phyloP scores from a whole-genome alignment of 2,797 vertebrate genomes.

The Enteromius radiatus region DNA sequence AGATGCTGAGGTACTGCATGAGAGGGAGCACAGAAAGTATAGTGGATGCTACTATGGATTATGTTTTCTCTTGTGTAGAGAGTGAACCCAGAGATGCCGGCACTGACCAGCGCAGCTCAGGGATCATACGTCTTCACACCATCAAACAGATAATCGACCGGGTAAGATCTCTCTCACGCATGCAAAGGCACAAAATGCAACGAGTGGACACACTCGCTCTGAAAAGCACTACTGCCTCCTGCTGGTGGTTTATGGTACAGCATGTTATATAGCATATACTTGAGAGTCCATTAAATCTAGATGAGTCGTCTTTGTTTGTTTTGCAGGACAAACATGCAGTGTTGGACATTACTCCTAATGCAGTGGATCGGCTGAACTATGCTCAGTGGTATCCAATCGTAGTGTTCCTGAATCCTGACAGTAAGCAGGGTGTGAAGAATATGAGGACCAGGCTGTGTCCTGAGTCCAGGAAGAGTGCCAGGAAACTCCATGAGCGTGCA shows the following conservation, averaged over 20 bases:
- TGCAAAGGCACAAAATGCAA: background rate
- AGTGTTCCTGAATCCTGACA: conserved; percentile 96
- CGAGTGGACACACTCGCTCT: conserved; percentile 36
- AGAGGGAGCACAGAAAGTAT: conserved; percentile 35
- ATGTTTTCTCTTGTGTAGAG: conserved; percentile 74
- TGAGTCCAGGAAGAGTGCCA: conserved; percentile 94
- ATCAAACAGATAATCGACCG: conserved; percentile 98
- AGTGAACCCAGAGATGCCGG: conserved; percentile 97
- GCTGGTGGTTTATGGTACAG: conserved; percentile 53
- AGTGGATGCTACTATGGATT: background rate
- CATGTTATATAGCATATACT: background rate
- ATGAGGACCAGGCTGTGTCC: conserved; percentile 96
- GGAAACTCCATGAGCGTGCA: conserved; percentile 94
- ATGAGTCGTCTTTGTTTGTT: background rate
- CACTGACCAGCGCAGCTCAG: conserved; percentile 93
- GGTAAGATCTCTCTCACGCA: conserved; percentile 77
- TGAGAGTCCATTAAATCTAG: background rate
- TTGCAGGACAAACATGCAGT: conserved; percentile 94
- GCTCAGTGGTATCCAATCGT: conserved; percentile 99
- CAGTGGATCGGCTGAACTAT: conserved; percentile 97
- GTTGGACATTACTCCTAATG: conserved; percentile 97
- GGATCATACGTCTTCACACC: conserved; percentile 97
- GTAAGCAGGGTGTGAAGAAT: conserved; percentile 96
- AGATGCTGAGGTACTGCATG: conserved; percentile 70
- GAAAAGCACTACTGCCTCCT: conserved; percentile 69